Conservation (phyloP, 1,140 invertebrate species). For the Pantala flavescens region DNA sequence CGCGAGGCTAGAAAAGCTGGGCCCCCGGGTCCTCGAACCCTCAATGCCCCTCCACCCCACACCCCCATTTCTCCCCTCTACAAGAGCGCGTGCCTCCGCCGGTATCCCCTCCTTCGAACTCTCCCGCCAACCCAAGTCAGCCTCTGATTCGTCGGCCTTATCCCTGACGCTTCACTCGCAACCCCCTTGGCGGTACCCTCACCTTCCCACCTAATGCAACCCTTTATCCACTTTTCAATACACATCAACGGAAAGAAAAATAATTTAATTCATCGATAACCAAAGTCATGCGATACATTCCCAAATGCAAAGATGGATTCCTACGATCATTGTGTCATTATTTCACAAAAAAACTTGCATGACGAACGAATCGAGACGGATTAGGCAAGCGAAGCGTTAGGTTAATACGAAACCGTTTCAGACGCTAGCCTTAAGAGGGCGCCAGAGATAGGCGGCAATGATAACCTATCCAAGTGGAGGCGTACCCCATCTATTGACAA, state of each 20-base stretch:
- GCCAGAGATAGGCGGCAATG: neutral
- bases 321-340: no score
- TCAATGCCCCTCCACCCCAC: neutral
- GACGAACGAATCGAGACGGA: no score
- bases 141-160: conserved; percentile 3
- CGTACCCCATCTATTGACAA: no score
- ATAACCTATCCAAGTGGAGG: neutral
- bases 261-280: no score
- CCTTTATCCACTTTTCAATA: no score
- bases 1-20: conserved; percentile 13
- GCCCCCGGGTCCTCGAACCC: conserved; percentile 11
- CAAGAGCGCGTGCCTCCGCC: neutral
- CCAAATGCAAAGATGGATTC: no score
- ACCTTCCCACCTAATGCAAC: neutral
- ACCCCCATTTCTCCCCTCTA: neutral
- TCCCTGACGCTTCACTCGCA: conserved; percentile 2
- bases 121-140: conserved; percentile 6
- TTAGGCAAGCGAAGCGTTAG: no score
- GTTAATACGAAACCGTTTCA: no score
- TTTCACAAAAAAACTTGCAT: no score
- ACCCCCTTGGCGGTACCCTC: conserved; percentile 3
- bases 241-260: neutral
- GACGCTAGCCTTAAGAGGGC: no score
- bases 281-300: no score
- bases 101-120: conserved; percentile 7